Evolutionary conservation across 2,113 vertebrate genomes (phyloP), one percentile per base, ranked within the genome.

Genomic region (Eolophus roseicapilla): DNA sequence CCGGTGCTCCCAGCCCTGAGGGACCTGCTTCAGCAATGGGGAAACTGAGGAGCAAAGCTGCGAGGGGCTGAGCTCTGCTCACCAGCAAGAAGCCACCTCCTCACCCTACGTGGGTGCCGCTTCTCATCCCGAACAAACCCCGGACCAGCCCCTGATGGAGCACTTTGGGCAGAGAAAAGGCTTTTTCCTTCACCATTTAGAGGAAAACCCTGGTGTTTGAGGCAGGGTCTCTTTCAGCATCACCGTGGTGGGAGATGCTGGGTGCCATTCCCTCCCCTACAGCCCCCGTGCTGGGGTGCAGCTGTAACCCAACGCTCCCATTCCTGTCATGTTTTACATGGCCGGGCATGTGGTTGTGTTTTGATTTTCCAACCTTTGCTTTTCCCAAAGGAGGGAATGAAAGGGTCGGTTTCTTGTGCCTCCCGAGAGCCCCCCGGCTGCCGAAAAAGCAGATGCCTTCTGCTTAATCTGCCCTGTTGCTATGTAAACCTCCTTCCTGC

Each of bases 391-490:
- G 44, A 41, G 59, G 82, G 67, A 92, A 88, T 92, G 96, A 90
- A 93, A 87, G 85, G 87, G 46, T 44, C 88, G 27, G 53, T 94
- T 94, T 92, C 84, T 76, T 29, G 90, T 21, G 85, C 80, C 93
- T 88, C 95, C 82, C 23, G 75, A 94, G 94, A 93, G 95, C 94
- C 87, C 92, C 82, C 10, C 3, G 83, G 50, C 83, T 68, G 77
- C 92, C 35, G 57, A 65, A 87, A 96, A 95, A 97, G 95, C 97
- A 97, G 96, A 96, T 96, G 96, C 96, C 92, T 95, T 63, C 87
- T 65, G 79, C 94, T 79, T 88, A 93, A 96, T 95, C 93, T 76
- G 92, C 27, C 93, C 97, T 88, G 95, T 86, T 97, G 95, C 93
- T 96, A 63, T 96, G 95, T 96, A 93, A 97, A 96, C 88, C 96